Percentiles rank a stretch among this genome's conserved stretches.
Evolutionary conservation across 2,888 invertebrate species (phyloP).

Genomic region (Euplagia quadripunctaria): DNA sequence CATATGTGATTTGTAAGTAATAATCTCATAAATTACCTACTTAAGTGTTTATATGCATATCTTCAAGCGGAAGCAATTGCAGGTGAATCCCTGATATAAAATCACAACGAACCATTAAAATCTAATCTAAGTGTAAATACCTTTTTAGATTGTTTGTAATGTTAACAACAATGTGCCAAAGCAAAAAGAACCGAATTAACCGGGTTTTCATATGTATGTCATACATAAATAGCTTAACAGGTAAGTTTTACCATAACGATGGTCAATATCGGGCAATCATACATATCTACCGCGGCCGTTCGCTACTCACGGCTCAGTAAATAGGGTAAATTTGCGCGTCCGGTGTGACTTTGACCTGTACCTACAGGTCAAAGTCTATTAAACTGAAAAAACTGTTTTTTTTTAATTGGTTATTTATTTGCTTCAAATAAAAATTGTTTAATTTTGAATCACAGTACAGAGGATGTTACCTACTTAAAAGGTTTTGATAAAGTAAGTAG

Average conservation of each 20-base stretch:
- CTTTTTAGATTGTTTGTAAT: not conserved
- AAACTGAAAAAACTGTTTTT: too few species aligned
- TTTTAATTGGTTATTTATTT: too few species aligned
- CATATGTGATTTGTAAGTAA: not conserved
- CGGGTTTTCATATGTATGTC: not conserved
- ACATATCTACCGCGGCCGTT: not conserved
- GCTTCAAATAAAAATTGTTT: too few species aligned
- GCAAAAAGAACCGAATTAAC: not conserved
- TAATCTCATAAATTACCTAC: not conserved
- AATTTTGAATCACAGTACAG: too few species aligned
- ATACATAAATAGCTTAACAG: not conserved
- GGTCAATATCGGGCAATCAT: not conserved
- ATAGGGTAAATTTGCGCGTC: not conserved
- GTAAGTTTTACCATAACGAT: too few species aligned
- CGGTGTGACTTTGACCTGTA: not conserved
- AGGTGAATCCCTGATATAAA: slow-evolving; percentile 11
- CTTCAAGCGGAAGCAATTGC: not conserved
- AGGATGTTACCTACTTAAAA: too few species aligned
- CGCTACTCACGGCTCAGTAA: not conserved
- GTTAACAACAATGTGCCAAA: not conserved
- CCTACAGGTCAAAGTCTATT: too few species aligned
- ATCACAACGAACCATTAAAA: not conserved
- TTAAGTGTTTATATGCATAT: not conserved
- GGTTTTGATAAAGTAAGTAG: too few species aligned
- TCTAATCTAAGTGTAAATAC: not conserved